phyloP scores from a whole-genome alignment of 2,113 vertebrate species.

The Indicator maculatus region DNA sequence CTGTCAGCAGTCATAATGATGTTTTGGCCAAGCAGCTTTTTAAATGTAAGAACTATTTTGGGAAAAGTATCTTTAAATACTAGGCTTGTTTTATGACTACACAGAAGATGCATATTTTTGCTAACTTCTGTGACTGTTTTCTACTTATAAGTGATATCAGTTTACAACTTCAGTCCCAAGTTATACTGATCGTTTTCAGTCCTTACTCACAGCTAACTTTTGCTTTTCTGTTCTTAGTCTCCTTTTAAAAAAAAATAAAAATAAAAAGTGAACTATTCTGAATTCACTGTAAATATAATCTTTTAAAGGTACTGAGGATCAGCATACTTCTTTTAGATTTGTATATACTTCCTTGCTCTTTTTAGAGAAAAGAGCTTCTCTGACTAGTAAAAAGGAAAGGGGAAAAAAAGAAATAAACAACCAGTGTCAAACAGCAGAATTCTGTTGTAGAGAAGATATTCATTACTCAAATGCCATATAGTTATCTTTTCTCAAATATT shows the following conservation, averaged over 20 bases:
- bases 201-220: neutral
- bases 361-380: neutral
- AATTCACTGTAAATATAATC: neutral
- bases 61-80: neutral
- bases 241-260: neutral
- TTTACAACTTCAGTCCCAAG: neutral
- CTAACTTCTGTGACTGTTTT: neutral
- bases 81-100: neutral
- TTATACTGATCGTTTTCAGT: neutral
- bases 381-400: neutral
- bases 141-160: neutral
- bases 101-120: neutral
- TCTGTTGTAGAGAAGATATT: neutral
- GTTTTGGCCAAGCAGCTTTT: neutral
- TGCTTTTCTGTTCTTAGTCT: neutral
- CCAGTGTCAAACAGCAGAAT: neutral
- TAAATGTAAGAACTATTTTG: neutral
- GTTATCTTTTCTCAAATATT: neutral
- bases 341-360: neutral
- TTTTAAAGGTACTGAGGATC: neutral
- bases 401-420: neutral
- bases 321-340: neutral
- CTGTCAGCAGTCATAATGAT: neutral
- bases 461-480: neutral
- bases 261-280: neutral